Percentiles rank a stretch among this genome's conserved stretches.
phyloP scores from a whole-genome alignment of 2,113 vertebrate species.

The Isurus oxyrinchus region DNA sequence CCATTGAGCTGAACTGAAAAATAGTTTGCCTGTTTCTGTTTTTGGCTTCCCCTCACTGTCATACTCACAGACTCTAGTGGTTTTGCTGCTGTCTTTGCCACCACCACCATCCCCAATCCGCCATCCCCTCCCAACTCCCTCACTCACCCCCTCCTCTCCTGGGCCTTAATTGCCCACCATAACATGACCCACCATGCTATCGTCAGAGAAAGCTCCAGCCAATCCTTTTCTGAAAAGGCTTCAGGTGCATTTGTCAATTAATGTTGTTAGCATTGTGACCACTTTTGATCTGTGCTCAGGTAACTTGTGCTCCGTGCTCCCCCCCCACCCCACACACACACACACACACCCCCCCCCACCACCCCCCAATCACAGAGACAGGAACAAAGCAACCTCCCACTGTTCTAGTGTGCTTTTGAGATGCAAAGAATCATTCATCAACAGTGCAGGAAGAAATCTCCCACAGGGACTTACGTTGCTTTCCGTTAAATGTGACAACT shows the following conservation, averaged over 20 bases:
- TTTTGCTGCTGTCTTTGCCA: neutral
- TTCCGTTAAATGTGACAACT: neutral
- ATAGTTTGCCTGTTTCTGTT: neutral
- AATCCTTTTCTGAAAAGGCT: neutral
- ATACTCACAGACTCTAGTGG: neutral
- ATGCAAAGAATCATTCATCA: neutral
- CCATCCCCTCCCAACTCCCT: no score
- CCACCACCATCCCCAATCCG: neutral
- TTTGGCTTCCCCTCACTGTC: no score
- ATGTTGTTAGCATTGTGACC: neutral
- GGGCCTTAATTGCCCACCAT: no score
- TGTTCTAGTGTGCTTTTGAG: no score
- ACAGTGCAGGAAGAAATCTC: neutral
- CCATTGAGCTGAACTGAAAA: neutral
- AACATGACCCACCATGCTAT: neutral
- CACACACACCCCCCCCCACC: no score
- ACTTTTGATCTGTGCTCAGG: neutral
- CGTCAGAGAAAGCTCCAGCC: neutral
- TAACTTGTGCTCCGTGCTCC: neutral
- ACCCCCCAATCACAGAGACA: neutral
- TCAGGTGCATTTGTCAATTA: neutral
- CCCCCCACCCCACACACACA: no score
- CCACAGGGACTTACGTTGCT: neutral
- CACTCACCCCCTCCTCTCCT: no score
- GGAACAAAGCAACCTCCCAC: neutral